A percentile compares a stretch with the other conserved stretches of the same genome.
phyloP scores from a whole-genome alignment of 37 sponge, comb jelly and placozoan species.

The Dysidea cf. avara region DNA sequence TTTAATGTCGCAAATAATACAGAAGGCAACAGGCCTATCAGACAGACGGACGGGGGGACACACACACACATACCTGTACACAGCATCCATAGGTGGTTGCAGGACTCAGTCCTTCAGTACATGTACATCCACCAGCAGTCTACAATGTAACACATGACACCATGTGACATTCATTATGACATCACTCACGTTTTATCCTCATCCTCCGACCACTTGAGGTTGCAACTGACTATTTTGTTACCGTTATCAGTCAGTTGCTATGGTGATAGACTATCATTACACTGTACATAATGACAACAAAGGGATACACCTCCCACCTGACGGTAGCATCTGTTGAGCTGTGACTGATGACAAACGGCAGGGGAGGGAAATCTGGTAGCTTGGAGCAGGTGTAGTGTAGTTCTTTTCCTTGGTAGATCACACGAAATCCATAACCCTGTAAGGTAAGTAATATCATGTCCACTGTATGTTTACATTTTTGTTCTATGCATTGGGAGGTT shows the following conservation, averaged over 20 bases:
- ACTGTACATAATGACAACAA: no score
- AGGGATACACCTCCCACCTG: conserved; percentile 46
- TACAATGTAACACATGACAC: no score
- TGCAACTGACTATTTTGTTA: conserved; percentile 14
- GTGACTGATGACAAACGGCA: not conserved
- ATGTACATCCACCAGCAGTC: no score
- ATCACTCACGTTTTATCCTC: no score
- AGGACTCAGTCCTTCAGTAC: no score
- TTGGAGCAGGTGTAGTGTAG: conserved; percentile 16
- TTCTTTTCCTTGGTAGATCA: conserved; percentile 58
- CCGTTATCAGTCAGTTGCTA: not conserved
- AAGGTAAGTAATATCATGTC: no score
- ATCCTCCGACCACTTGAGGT: not conserved
- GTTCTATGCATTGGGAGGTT: no score
- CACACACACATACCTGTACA: conserved; percentile 73
- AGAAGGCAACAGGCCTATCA: no score
- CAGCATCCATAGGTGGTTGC: conserved; percentile 5
- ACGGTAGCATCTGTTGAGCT: conserved; percentile 28
- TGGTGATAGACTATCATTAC: not conserved
- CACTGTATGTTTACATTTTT: no score
- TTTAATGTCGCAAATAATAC: no score
- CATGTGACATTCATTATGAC: no score
- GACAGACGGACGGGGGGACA: no score
- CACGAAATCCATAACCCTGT: conserved; percentile 74
- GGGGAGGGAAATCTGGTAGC: conserved; percentile 49